Evolutionary conservation across 2,113 vertebrate species (phyloP).

Genomic region (Oreamnos americanus): DNA sequence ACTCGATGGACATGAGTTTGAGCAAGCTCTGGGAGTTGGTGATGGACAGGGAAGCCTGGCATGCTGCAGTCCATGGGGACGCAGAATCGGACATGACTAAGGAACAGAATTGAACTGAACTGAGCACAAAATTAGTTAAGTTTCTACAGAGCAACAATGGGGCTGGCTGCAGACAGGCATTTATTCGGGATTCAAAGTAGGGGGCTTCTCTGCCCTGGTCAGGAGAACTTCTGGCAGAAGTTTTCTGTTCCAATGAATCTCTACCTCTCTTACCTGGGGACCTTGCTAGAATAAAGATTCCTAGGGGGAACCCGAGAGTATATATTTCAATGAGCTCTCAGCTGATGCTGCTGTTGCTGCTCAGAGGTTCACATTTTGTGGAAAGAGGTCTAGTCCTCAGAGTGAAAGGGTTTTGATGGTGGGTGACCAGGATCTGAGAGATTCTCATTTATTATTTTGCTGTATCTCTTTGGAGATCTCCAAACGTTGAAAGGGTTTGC

Average conservation of each 20-base stretch:
- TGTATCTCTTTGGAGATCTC: background rate
- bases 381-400: background rate
- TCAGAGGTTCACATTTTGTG: background rate
- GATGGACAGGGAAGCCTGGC: background rate
- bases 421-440: background rate
- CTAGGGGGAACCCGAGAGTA: rapidly evolving
- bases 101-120: background rate
- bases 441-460: background rate
- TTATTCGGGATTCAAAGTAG: background rate
- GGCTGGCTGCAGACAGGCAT: background rate
- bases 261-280: background rate
- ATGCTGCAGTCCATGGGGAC: background rate
- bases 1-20: background rate
- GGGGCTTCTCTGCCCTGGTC: background rate
- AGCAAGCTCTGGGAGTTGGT: background rate
- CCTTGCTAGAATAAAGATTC: background rate
- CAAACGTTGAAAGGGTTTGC: background rate
- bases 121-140: background rate
- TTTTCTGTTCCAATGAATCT: background rate
- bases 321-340: background rate
- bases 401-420: background rate
- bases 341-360: background rate
- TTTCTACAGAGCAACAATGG: background rate
- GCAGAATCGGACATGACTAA: background rate
- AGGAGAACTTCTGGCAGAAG: background rate